Evolutionary conservation across 2,113 vertebrate species (phyloP), one percentile per base, ranked within the genome.

Genomic region (Hyla sarda): DNA sequence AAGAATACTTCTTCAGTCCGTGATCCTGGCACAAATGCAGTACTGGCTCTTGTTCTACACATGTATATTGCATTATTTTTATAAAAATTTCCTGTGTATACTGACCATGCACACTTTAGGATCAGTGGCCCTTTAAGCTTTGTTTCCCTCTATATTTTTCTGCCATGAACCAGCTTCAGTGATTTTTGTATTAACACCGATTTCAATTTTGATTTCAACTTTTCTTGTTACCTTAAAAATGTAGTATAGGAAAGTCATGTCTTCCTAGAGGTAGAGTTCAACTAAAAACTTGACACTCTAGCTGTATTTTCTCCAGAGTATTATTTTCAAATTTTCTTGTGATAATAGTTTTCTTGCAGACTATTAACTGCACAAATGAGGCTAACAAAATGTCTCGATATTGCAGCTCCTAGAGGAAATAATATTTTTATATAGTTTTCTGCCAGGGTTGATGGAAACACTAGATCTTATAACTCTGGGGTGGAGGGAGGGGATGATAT

Each of bases 321-420:
- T 84, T 84, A 84, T 74, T 75, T 75, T 84, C 82, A 84, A 58
- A 75, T 84, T 86, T 86, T 65, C 79, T 81, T 37, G 65, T 80
- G 76, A 72, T 86, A 86, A 86, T 86, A 71, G 76, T 71, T 86
- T 86, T 86, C 84, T 86, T 86, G 85, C 85, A 86, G 77, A 50
- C 85, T 86, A 86, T 82, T 86, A 86, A 86, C 85, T 86, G 85
- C 78, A 82, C 54, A 86, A 86, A 86, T 86, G 85, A 86, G 78
- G 85, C 85, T 86, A 86, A 86, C 85, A 86, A 74, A 81, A 86
- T 73, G 52, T 82, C 52, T 58, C 69, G 77, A 81, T 82, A 82
- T 74, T 82, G 37, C 67, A 82, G 69, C 34, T 86, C 85, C 77
- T 86, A 58, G 69, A 86, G 85, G 76, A 86, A 81, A 86, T 86